Evolutionary conservation across 2,888 invertebrate genomes (phyloP).

Genomic region (Metallyticus violacea): DNA sequence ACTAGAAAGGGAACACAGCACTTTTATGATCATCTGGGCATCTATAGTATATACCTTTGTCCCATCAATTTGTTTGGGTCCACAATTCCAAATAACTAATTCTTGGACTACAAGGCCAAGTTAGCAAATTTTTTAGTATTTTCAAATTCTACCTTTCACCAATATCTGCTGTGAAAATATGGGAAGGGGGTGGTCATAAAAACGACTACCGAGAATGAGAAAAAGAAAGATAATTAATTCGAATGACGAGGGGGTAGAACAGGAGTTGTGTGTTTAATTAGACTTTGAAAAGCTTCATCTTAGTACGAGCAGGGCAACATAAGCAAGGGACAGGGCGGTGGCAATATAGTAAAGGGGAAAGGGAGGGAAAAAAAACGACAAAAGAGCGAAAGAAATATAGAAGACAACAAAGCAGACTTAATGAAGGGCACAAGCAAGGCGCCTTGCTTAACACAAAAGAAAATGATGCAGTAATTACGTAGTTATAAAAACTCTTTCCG

Average conservation of each 20-base stretch:
- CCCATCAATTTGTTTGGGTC: no score
- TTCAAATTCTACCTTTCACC: no score
- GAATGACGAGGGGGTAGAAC: neutral
- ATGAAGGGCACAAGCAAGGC: neutral
- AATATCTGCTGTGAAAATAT: no score
- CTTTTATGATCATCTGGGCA: no score
- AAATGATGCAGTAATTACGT: constrained; percentile 14
- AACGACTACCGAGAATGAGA: neutral
- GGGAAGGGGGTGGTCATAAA: neutral
- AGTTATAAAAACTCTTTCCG: neutral
- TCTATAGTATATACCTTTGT: no score
- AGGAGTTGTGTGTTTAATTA: constrained; percentile 16
- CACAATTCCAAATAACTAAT: no score
- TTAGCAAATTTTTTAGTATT: no score
- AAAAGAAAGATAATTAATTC: constrained; percentile 9
- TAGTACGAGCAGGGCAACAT: neutral
- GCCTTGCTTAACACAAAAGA: constrained; percentile 18
- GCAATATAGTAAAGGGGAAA: neutral
- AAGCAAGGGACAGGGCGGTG: no score
- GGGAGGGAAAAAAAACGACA: neutral
- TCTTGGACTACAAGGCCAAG: no score
- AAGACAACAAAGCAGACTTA: neutral
- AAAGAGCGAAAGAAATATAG: neutral
- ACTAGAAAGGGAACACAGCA: no score
- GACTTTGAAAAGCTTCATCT: neutral